Base-by-base conservation (phyloP, 2,888 invertebrate genomes). In the Platypus cylindrus region DNA sequence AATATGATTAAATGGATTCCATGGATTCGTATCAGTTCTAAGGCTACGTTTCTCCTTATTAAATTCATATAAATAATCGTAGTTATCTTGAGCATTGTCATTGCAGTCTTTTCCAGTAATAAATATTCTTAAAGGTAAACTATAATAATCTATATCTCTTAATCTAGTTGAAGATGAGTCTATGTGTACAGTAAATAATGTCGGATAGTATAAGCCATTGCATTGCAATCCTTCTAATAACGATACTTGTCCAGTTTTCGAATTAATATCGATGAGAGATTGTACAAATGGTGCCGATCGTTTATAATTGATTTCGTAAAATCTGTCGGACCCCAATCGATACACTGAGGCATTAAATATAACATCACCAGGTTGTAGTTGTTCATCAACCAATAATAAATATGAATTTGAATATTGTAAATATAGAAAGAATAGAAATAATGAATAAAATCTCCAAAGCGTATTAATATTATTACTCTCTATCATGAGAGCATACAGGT, bases 211-310 rank as follows among this genome's bases (percentile, higher is more conserved):
- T 18, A 83, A 68, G 41, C 85, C 85, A 51, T 84, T 78, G 60
- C 87, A 87, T 53, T 76, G 71, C 9, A 87, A 64, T 34, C 69
- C 68, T 51, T 78, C 76, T 45, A 75, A 70, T 22, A 87, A 64
- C n/a, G 73, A 72, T 36, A 86, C 78, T 45, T 76, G 71, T 11
- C 86, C 87, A 43, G 71, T 74, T 50, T 75, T 75, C 36, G 73
- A 70, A 59, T 82, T 78, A 37, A 89, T 83, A 48, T 72, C 66
- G 36, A 87, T 70, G 46, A 87, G 68, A 53, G 78, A 78, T 49
- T 78, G 75, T 11, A 87, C 86, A 61, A 84, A 86, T 58, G 77
- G 75, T 1, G 85, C 85, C 12, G 85, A 85, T 52, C 83, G 72
- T 48, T 84, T 81, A 33, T 73, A 71, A 58, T 86, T 84, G 45